Conservation (phyloP, 1,140 invertebrate species). For the Camponotus floridanus region DNA sequence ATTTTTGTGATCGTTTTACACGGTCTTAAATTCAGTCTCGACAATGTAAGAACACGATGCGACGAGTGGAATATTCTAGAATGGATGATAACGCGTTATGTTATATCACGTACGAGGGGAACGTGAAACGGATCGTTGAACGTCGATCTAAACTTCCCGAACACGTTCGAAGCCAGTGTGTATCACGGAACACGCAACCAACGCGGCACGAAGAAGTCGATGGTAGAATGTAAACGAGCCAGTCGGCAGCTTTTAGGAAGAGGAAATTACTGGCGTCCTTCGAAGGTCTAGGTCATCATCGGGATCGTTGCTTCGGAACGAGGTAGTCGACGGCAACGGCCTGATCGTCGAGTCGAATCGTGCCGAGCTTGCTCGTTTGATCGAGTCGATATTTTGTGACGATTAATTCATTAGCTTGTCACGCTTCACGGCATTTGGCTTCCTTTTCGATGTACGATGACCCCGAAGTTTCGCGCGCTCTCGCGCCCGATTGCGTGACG, state of each 20-base stretch:
- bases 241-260: conserved; percentile 53
- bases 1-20: no score
- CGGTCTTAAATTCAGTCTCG: not conserved
- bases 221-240: conserved; percentile 59
- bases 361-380: conserved; percentile 6
- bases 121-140: conserved; percentile 37
- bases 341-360: conserved; percentile 8
- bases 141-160: conserved; percentile 36
- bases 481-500: conserved; percentile 76
- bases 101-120: not conserved
- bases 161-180: conserved; percentile 19
- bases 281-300: conserved; percentile 76
- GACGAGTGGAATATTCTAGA: not conserved
- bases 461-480: conserved; percentile 62
- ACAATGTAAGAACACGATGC: not conserved
- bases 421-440: conserved; percentile 70
- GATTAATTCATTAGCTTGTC: conserved; percentile 80
- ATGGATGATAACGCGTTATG: not conserved
- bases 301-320: conserved; percentile 21
- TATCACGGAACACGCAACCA: conserved; percentile 17
- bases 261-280: conserved; percentile 69
- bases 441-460: conserved; percentile 56
- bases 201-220: conserved; percentile 37
- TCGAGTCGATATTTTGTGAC: conserved; percentile 64
- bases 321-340: conserved; percentile 22